Percentiles rank a stretch among this genome's conserved stretches.
phyloP scores from a whole-genome alignment of 2,888 invertebrate species.

The Agrochola circellaris region DNA sequence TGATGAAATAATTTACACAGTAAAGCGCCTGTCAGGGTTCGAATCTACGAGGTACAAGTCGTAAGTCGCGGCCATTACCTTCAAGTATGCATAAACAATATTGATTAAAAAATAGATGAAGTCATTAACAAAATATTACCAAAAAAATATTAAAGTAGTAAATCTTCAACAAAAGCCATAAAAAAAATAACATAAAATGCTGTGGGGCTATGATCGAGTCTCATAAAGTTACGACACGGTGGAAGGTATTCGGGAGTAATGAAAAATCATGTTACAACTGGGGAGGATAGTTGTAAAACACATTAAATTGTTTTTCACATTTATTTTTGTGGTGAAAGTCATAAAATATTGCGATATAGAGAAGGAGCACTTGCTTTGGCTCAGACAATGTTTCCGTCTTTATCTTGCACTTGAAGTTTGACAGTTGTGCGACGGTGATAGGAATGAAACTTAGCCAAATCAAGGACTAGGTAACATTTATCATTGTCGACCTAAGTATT shows the following conservation, averaged over 20 bases:
- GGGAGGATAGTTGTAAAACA: slow-evolving; percentile 78
- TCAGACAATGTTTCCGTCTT: neutral
- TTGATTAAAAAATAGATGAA: slow-evolving; percentile 40
- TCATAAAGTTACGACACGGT: slow-evolving; percentile 67
- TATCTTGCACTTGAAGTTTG: neutral
- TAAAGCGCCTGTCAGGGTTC: too few species aligned
- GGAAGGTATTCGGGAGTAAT: slow-evolving; percentile 74
- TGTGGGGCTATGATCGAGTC: slow-evolving; percentile 58
- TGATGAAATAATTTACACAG: too few species aligned
- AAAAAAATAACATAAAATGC: slow-evolving; percentile 60
- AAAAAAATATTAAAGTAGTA: slow-evolving; percentile 54
- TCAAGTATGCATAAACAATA: neutral
- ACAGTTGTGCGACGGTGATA: neutral
- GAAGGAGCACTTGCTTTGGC: neutral
- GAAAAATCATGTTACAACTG: slow-evolving; percentile 79
- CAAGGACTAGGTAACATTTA: neutral
- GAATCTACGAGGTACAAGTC: too few species aligned
- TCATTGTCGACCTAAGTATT: neutral
- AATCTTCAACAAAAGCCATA: slow-evolving; percentile 51
- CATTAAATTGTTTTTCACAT: slow-evolving; percentile 75
- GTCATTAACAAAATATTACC: slow-evolving; percentile 31
- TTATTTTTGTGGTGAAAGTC: slow-evolving; percentile 52
- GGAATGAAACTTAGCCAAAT: neutral
- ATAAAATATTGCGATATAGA: slow-evolving; percentile 19
- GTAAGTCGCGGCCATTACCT: too few species aligned